Conservation (phyloP, 2,797 vertebrate genomes). For the Chloroceryle inda region DNA sequence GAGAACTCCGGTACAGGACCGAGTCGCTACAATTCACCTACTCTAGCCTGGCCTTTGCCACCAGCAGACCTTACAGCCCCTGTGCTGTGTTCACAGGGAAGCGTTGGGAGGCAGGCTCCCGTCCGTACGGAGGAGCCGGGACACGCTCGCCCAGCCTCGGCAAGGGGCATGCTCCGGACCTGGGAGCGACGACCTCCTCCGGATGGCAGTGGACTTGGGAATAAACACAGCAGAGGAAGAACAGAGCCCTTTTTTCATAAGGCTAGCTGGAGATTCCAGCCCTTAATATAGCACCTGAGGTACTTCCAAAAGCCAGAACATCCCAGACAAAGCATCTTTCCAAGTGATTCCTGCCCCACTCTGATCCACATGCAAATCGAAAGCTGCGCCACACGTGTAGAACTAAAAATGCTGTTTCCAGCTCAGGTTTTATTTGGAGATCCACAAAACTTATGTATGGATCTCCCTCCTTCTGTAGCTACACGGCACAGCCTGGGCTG, state of each 20-base stretch:
- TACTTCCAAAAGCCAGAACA: not conserved
- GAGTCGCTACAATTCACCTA: not conserved
- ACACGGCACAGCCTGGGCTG: not conserved
- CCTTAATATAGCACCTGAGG: accelerated
- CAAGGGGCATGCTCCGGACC: accelerated
- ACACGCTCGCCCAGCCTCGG: not conserved
- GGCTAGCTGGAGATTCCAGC: not conserved
- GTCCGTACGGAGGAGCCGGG: not conserved
- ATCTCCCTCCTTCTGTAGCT: not conserved
- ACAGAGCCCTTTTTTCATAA: accelerated
- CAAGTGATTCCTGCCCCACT: not conserved
- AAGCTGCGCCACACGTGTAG: not conserved
- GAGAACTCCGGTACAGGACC: accelerated
- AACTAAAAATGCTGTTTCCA: not conserved
- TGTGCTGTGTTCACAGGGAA: not conserved
- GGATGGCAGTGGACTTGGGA: not conserved
- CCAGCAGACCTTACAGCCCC: not conserved
- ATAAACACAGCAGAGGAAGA: accelerated
- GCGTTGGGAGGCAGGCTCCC: not conserved
- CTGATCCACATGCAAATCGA: accelerated
- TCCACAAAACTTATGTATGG: not conserved
- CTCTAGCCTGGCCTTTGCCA: not conserved
- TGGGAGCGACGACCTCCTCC: accelerated
- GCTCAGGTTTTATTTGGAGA: not conserved
- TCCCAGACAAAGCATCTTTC: accelerated